phyloP scores from a whole-genome alignment of 2,113 vertebrate genomes.

The Strix uralensis region DNA sequence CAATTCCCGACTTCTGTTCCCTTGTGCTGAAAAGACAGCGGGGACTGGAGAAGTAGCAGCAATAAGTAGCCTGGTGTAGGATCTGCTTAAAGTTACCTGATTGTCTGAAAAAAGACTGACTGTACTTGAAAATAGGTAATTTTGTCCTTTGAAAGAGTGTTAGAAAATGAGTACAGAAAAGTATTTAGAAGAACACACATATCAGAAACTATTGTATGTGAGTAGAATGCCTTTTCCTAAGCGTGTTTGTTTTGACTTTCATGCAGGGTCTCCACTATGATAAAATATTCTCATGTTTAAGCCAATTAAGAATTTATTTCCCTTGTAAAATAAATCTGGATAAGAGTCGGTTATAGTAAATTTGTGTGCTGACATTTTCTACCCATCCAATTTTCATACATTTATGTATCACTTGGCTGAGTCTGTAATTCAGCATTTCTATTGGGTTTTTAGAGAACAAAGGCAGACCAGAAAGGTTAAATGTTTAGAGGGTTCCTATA shows the following conservation, averaged over 20 bases:
- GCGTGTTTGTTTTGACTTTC: neutral
- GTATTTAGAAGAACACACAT: neutral
- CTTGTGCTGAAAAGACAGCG: neutral
- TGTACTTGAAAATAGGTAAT: neutral
- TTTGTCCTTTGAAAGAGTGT: neutral
- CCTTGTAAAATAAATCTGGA: neutral
- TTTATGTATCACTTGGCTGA: neutral
- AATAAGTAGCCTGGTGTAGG: neutral
- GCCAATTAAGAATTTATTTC: neutral
- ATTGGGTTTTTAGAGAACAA: neutral
- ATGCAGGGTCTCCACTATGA: neutral
- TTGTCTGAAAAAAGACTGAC: neutral
- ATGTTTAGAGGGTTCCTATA: neutral
- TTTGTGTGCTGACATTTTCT: neutral
- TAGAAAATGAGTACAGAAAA: neutral
- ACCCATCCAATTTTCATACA: neutral
- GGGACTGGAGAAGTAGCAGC: accelerated
- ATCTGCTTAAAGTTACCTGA: neutral
- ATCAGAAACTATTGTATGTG: neutral
- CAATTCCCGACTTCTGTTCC: neutral
- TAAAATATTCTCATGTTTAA: neutral
- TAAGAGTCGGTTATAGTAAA: neutral
- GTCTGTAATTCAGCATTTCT: neutral
- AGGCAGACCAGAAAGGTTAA: neutral
- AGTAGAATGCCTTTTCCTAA: neutral